These are phyloP conservation scores for Illadopsis cleaveri DNA, from an alignment of 2,113 vertebrate genomes.

Conservation along the genomic window DNA sequence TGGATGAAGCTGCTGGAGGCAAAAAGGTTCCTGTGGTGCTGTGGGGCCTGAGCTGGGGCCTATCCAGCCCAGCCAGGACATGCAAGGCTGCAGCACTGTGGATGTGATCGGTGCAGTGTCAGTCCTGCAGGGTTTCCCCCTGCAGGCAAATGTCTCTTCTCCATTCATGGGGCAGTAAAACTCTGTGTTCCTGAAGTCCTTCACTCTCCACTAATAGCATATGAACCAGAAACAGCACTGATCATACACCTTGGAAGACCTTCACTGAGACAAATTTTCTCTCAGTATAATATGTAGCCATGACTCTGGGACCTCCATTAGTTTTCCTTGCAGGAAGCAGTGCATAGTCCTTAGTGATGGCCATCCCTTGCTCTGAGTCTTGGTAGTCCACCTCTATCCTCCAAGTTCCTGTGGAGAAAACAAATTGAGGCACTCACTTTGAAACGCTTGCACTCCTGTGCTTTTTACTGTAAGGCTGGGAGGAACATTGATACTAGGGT, in stretches of 20 bases:
- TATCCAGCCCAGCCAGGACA: not conserved
- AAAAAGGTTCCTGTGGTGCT: not conserved
- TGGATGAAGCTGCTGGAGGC: not conserved
- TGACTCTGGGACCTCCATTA: not conserved
- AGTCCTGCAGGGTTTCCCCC: not conserved
- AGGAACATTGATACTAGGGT: not conserved
- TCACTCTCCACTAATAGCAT: not conserved
- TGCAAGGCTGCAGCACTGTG: rapidly evolving
- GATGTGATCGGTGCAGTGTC: not conserved
- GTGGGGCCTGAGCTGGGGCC: not conserved
- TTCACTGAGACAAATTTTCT: not conserved
- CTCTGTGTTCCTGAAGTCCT: not conserved
- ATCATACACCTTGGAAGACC: not conserved
- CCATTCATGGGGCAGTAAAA: not conserved
- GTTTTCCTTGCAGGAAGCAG: not conserved
- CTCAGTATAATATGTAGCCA: not conserved
- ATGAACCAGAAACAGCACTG: not conserved
- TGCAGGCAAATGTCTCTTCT: not conserved
- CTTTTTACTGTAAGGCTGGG: not conserved
- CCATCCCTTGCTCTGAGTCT: not conserved
- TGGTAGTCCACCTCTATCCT: not conserved
- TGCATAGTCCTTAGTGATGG: not conserved
- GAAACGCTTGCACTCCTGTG: not conserved
- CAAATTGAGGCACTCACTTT: rapidly evolving
- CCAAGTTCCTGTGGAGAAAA: not conserved